phyloP scores from a whole-genome alignment of 2,113 vertebrate genomes.

The Osmerus mordax region DNA sequence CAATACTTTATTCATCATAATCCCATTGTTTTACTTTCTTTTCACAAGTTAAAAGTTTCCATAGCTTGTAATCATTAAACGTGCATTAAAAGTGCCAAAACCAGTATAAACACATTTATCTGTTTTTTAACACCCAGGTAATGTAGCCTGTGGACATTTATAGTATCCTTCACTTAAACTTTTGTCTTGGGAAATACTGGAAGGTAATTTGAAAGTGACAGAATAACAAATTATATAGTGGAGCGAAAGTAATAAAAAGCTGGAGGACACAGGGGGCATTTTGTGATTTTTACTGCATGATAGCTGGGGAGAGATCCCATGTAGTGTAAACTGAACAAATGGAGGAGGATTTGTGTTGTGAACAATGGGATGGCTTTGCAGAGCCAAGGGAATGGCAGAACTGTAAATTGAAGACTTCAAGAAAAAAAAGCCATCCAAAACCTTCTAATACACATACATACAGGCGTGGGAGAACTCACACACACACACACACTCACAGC shows the following conservation, averaged over 20 bases:
- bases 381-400: too few relatives aligned
- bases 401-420: too few relatives aligned
- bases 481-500: neutral
- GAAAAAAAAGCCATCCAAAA: too few relatives aligned
- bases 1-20: neutral
- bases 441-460: too few relatives aligned
- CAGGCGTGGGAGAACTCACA: neutral
- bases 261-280: constrained; percentile 19
- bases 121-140: too few relatives aligned
- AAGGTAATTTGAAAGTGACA: constrained; percentile 57
- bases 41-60: too few relatives aligned
- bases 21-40: neutral
- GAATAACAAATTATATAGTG: constrained; percentile 51
- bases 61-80: too few relatives aligned
- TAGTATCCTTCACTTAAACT: constrained; percentile 42
- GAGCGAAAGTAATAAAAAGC: constrained; percentile 17
- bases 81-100: too few relatives aligned
- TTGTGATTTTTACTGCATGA: neutral
- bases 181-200: constrained; percentile 64
- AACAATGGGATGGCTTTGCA: too few relatives aligned
- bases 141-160: constrained; percentile 1
- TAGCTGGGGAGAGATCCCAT: neutral
- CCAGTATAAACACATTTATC: too few relatives aligned
- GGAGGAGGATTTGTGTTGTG: too few relatives aligned
- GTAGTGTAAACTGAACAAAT: too few relatives aligned